phyloP scores from a whole-genome alignment of 2,113 vertebrate species.

The Cacatua alba region DNA sequence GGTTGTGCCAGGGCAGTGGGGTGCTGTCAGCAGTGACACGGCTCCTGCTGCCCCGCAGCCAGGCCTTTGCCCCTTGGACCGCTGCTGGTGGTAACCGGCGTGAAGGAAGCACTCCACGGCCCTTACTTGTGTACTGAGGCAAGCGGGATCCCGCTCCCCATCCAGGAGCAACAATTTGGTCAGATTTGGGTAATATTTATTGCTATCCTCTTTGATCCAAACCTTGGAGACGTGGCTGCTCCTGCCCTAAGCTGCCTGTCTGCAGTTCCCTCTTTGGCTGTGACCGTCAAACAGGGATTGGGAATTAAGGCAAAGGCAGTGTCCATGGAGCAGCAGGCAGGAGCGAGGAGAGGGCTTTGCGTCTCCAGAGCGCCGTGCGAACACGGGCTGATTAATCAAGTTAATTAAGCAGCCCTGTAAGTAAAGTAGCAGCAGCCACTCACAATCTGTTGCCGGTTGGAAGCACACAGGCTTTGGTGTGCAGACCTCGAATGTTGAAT shows the following conservation, averaged over 20 bases:
- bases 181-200: not conserved
- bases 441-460: slow-evolving; percentile 15
- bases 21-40: not conserved
- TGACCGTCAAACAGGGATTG: rapidly evolving
- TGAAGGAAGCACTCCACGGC: not conserved
- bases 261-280: not conserved
- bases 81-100: not conserved
- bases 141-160: rapidly evolving
- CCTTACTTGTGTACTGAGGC: rapidly evolving
- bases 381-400: slow-evolving; percentile 33
- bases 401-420: slow-evolving; percentile 47
- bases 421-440: slow-evolving; percentile 40
- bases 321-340: slow-evolving; percentile 3
- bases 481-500: not conserved
- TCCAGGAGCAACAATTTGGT: not conserved
- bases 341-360: not conserved
- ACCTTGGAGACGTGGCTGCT: not conserved
- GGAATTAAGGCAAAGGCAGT: not conserved
- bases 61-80: slow-evolving; percentile 2
- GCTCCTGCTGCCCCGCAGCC: not conserved
- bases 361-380: not conserved
- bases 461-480: not conserved
- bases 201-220: not conserved
- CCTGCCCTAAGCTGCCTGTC: not conserved
- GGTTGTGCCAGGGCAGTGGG: no score